Conservation (phyloP, 2,113 vertebrate species). For the Hydrochoerus hydrochaeris region DNA sequence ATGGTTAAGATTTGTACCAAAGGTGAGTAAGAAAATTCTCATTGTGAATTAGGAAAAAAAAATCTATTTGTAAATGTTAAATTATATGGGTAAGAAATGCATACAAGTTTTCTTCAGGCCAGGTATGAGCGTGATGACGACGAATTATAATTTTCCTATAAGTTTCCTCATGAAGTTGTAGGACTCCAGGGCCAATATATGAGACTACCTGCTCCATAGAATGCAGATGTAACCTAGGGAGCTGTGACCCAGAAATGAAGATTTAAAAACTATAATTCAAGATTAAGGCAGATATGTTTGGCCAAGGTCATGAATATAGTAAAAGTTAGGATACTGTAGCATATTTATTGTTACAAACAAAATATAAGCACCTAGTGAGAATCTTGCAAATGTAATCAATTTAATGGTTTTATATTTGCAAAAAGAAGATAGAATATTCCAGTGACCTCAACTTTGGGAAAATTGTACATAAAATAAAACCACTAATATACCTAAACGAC, state of each 20-base stretch:
- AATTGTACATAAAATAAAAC: background rate
- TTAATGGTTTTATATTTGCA: constrained; percentile 11
- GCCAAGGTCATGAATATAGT: background rate
- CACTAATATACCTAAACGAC: background rate
- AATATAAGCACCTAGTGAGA: background rate
- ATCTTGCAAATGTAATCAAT: background rate
- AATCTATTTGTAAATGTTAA: background rate
- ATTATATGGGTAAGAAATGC: background rate
- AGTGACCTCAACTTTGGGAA: background rate
- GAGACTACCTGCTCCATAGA: background rate
- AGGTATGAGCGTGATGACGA: background rate
- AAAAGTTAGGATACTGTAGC: background rate
- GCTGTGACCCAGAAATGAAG: background rate
- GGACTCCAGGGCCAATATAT: background rate
- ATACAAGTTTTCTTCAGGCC: background rate
- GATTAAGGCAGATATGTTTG: background rate
- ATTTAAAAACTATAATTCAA: background rate
- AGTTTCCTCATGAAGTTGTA: background rate
- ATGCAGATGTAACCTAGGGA: background rate
- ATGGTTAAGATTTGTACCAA: background rate
- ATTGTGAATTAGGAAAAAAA: background rate
- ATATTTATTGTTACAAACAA: background rate
- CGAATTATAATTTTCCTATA: background rate
- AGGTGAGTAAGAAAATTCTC: background rate
- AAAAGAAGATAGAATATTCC: constrained; percentile 22